phyloP scores from a whole-genome alignment of 2,888 invertebrate genomes.

The Silvanus unidentatus region DNA sequence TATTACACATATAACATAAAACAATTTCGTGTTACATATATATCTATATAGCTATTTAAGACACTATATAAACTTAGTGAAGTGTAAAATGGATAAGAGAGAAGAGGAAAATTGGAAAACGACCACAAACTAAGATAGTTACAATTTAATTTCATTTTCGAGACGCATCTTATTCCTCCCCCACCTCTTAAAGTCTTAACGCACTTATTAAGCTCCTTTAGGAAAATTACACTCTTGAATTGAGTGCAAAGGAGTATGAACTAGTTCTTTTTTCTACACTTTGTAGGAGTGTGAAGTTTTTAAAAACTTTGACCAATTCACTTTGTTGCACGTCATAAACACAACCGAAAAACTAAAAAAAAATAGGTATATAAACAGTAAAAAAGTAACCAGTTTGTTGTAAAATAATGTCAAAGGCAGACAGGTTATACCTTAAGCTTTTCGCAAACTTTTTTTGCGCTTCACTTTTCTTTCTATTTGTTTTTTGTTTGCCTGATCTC shows the following conservation, averaged over 20 bases:
- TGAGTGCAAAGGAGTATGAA: too few relatives aligned
- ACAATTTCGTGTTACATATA: too few relatives aligned
- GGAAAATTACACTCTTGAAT: too few relatives aligned
- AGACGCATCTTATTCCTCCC: neutral
- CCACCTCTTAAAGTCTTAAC: too few relatives aligned
- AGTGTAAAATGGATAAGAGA: constrained; percentile 17
- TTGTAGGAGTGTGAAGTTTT: too few relatives aligned
- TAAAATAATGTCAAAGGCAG: neutral
- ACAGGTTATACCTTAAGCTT: constrained; percentile 1
- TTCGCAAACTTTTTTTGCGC: neutral
- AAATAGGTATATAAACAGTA: neutral
- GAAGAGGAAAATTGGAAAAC: constrained; percentile 13
- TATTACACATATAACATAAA: too few relatives aligned
- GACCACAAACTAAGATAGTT: constrained; percentile 13
- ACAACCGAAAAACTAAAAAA: neutral
- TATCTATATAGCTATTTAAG: neutral
- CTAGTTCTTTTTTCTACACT: too few relatives aligned
- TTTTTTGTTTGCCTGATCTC: too few relatives aligned
- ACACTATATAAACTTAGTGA: constrained; percentile 17
- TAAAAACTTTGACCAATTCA: too few relatives aligned
- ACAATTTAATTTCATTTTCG: constrained; percentile 16
- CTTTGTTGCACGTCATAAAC: too few relatives aligned
- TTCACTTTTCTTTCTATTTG: neutral
- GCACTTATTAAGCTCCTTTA: too few relatives aligned
- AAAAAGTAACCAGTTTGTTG: constrained; percentile 1